These are phyloP conservation scores for Pempheris klunzingeri DNA, from an alignment of 2,797 vertebrate genomes.

Conservation along the genomic window DNA sequence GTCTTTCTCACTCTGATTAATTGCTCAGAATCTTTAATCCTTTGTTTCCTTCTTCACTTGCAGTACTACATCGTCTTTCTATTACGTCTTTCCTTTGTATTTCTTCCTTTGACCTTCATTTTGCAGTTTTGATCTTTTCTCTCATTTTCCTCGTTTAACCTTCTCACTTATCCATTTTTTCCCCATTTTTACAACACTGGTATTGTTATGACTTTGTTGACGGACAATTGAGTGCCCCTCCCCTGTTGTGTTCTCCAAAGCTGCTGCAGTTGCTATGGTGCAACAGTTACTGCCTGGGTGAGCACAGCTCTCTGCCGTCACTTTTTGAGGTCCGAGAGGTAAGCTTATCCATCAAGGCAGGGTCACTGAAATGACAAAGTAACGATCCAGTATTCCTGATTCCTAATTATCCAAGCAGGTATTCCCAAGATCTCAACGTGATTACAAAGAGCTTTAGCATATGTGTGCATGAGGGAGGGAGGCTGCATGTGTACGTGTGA, in stretches of 20 bases:
- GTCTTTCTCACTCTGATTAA: constrained; percentile 1
- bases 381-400: constrained; percentile 38
- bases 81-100: background rate
- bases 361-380: constrained; percentile 37
- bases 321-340: constrained; percentile 28
- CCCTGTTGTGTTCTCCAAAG: constrained; percentile 37
- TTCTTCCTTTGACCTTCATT: background rate
- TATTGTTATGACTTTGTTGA: constrained; percentile 24
- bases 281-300: constrained; percentile 28
- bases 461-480: constrained; percentile 21
- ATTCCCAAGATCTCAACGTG: constrained; percentile 41
- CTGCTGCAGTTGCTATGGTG: constrained; percentile 45
- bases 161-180: background rate
- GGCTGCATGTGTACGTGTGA: constrained; percentile 27
- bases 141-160: constrained; percentile 7
- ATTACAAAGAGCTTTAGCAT: constrained; percentile 38
- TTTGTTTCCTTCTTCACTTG: constrained; percentile 4
- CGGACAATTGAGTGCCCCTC: constrained; percentile 27
- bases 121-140: constrained; percentile 2
- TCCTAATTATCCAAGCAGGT: constrained; percentile 53
- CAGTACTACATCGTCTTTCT: background rate
- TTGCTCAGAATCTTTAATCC: background rate
- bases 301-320: constrained; percentile 18
- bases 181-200: too few relatives aligned
- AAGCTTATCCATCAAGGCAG: constrained; percentile 24